Percentiles rank a stretch among this genome's conserved stretches.
Conservation (phyloP, 2,888 invertebrate species). For the Pollenia griseotomentosa region DNA sequence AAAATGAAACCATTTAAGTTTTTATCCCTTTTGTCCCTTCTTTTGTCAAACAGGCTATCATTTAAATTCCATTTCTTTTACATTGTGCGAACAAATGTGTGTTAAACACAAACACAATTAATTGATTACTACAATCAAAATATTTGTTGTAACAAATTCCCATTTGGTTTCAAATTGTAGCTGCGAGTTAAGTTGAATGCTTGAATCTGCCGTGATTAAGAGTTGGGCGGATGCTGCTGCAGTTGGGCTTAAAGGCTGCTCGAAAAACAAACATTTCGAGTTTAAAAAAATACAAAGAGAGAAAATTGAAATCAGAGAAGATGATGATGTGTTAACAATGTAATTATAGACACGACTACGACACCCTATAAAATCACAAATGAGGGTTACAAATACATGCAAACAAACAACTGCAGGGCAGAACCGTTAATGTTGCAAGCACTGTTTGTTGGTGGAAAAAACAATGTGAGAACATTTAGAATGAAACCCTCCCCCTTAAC, state of each 20-base stretch:
- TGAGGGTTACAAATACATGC: slow-evolving; percentile 54
- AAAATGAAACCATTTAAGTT: slow-evolving; percentile 45
- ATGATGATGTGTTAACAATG: slow-evolving; percentile 83
- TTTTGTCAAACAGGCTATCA: slow-evolving; percentile 45
- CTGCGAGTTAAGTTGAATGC: slow-evolving; percentile 27
- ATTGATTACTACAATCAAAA: slow-evolving; percentile 78
- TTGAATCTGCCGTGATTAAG: slow-evolving; percentile 27
- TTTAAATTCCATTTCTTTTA: slow-evolving; percentile 56
- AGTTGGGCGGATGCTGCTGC: slow-evolving; percentile 59
- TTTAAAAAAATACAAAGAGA: not conserved
- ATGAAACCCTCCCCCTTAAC: slow-evolving; percentile 62
- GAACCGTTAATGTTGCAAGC: slow-evolving; percentile 39
- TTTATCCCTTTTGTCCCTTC: not conserved
- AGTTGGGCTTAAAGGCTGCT: slow-evolving; percentile 40
- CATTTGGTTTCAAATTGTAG: slow-evolving; percentile 79
- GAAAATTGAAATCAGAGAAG: slow-evolving; percentile 73
- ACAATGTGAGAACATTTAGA: slow-evolving; percentile 66
- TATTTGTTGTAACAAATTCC: slow-evolving; percentile 81
- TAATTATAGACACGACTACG: slow-evolving; percentile 81
- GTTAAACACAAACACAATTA: slow-evolving; percentile 69
- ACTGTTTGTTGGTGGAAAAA: slow-evolving; percentile 13
- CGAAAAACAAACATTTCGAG: slow-evolving; percentile 23
- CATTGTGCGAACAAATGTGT: slow-evolving; percentile 30
- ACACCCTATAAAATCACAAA: slow-evolving; percentile 65
- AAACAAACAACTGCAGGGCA: slow-evolving; percentile 46